Percentiles rank a stretch among this genome's conserved stretches.
Conservation (phyloP, 2,797 vertebrate genomes). For the Takifugu rubripes region DNA sequence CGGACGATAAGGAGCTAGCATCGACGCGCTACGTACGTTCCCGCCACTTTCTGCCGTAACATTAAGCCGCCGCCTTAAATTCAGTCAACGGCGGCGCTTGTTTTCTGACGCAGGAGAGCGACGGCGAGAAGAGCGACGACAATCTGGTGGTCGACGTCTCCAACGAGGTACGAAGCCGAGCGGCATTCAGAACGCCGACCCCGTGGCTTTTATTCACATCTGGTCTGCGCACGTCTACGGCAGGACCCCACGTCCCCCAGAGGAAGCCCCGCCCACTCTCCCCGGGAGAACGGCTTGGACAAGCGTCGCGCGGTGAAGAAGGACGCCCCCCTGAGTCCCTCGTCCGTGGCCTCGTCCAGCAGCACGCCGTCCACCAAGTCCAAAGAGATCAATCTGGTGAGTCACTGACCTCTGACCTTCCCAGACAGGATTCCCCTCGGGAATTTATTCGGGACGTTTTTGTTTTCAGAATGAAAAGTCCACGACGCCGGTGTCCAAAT, state of each 20-base stretch:
- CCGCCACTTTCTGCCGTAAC: too few relatives aligned
- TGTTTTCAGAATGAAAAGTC: conserved; percentile 88
- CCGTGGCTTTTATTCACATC: neutral
- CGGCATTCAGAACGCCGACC: neutral
- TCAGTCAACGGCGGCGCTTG: neutral
- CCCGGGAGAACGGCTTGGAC: conserved; percentile 91
- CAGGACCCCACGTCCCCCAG: conserved; percentile 88
- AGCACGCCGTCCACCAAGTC: conserved; percentile 96
- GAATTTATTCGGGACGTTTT: neutral
- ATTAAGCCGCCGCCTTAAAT: too few relatives aligned
- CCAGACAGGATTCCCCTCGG: neutral
- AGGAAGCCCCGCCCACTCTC: conserved; percentile 90
- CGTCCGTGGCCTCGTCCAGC: conserved; percentile 92
- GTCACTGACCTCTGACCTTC: conserved; percentile 11
- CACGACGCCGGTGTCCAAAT: conserved; percentile 90
- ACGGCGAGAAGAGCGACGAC: conserved; percentile 93
- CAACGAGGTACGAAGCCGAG: conserved; percentile 80
- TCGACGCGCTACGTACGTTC: conserved; percentile 60
- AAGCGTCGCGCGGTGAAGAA: conserved; percentile 87
- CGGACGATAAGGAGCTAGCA: conserved; percentile 85
- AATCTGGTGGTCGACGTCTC: conserved; percentile 93
- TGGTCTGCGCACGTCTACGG: neutral
- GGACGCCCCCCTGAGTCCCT: conserved; percentile 89
- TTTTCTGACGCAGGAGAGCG: conserved; percentile 83
- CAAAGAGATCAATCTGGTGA: conserved; percentile 86